Base-by-base conservation (phyloP, 2,888 invertebrate species). In the Onchidella celtica region DNA sequence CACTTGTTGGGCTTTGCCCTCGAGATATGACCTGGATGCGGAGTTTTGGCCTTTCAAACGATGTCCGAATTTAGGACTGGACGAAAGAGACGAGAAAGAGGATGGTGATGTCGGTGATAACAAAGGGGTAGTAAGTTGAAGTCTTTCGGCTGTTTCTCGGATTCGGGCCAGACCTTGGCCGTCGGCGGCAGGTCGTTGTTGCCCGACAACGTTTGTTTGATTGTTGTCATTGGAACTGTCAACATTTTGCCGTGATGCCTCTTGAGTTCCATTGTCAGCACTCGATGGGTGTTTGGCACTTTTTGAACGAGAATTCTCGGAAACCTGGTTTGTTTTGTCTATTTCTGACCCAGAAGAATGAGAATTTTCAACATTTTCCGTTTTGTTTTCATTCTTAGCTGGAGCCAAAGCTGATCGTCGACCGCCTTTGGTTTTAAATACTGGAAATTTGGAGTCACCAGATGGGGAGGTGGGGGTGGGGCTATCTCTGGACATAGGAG, bases 121-220 rank as follows among this genome's bases (percentile, higher is more conserved):
- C 9, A 29, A 38, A 2, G 61, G 65, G 24, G 63, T 47, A 0
- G 70, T 40, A 0, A 72, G 34, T 11, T 72, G 59, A 24, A 72
- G 63, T 4, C 55, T 70, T 17, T 79, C 79, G 1, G 72, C 32
- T 21, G 79, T 55, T 38, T 79, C 79, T 40, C 47, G 61, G 38
- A 72, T 79, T 32, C 63, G 70, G 3, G 79, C 79, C 59, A 79
- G 21, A 21, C 79, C 29, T 3, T 68, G 4, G 47, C 63, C 57
- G 17, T 65, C 63, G 14, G 38, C 65, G 27, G 17, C 34, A 36
- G 9, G 29, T 77, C 14, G 66, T 47, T 21, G 47, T n/a, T 14
- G 36, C 4, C 24, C 4, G 3, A 4, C 4, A 27, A n/a, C 38
- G 38, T 61, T 24, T 24, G 32, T 36, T 36, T 6, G 17, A 47